A percentile compares a stretch with the other conserved stretches of the same genome.
Evolutionary conservation across 1,140 invertebrate species (phyloP).

Genomic region (Ostrea edulis): DNA sequence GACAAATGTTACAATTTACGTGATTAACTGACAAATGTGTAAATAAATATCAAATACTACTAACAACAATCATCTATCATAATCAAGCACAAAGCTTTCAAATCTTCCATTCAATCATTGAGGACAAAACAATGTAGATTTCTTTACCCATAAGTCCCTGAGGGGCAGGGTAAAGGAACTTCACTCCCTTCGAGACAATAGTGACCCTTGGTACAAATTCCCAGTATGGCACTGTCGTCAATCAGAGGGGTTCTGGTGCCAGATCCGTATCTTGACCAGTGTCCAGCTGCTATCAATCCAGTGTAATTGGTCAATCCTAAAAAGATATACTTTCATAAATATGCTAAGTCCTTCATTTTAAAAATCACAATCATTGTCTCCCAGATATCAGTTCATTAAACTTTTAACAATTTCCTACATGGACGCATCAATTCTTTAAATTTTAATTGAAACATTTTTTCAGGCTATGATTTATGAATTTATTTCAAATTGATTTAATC

Average conservation of each 20-base stretch:
- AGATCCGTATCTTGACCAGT: conserved; percentile 64
- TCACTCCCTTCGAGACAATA: conserved; percentile 70
- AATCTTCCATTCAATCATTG: neutral
- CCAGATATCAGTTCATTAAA: too few relatives aligned
- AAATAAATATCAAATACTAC: too few relatives aligned
- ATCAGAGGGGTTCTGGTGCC: conserved; percentile 63
- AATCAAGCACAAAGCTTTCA: too few relatives aligned
- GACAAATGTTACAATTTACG: neutral
- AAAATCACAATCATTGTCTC: too few relatives aligned
- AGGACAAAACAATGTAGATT: neutral
- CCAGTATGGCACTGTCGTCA: conserved; percentile 64
- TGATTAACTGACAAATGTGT: too few relatives aligned
- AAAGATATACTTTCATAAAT: neutral
- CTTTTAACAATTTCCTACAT: too few relatives aligned
- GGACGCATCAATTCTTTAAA: too few relatives aligned
- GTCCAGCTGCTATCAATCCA: conserved; percentile 70
- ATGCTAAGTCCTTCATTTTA: neutral
- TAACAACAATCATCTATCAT: too few relatives aligned
- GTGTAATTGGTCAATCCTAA: conserved; percentile 69
- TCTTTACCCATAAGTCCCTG: conserved; percentile 74
- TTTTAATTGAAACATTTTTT: too few relatives aligned
- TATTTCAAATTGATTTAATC: too few relatives aligned
- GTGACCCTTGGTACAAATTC: conserved; percentile 72
- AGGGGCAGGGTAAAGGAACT: conserved; percentile 70
- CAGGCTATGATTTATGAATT: too few relatives aligned